Percentiles rank a stretch among this genome's conserved stretches.
Conservation (phyloP, 2,888 invertebrate species). For the Dicycla oo region DNA sequence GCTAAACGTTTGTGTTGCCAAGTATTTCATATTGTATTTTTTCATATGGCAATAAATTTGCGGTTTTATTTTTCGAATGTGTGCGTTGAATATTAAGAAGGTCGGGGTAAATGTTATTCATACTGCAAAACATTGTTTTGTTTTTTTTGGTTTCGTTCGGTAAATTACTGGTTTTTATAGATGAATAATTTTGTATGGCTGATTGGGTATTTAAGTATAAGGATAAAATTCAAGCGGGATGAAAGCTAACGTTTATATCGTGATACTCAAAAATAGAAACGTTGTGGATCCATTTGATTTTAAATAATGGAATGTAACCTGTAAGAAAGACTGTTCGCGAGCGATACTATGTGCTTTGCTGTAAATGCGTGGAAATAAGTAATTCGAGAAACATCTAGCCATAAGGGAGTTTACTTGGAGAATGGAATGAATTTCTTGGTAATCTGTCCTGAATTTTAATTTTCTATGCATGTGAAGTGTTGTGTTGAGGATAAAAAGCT, state of each 20-base stretch:
- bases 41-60: conserved; percentile 36
- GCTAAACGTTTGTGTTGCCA: conserved; percentile 44
- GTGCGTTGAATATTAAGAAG: conserved; percentile 43
- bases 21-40: conserved; percentile 39
- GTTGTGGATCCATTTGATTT: no score
- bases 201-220: conserved; percentile 8
- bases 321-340: no score
- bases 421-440: no score
- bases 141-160: neutral
- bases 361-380: no score
- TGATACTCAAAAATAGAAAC: no score
- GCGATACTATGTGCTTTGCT: no score
- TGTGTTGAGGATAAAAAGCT: no score
- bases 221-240: conserved; percentile 2
- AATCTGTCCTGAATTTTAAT: no score
- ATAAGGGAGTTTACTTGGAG: no score
- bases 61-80: conserved; percentile 41
- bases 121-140: neutral
- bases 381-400: no score
- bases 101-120: conserved; percentile 10
- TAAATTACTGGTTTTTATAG: conserved; percentile 24
- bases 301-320: no score
- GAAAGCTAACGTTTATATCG: conserved; percentile 2
- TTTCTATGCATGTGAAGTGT: no score
- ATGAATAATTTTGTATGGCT: conserved; percentile 24